Conservation (phyloP, 2,113 vertebrate genomes). For the zebrafish (Danio rerio) region GRCz12tu NC_133184.1:22641501-22642000, state of each 20-base stretch:
- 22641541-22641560: constrained; percentile 59
- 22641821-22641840: constrained; percentile 52
- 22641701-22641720: constrained; percentile 66
- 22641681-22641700: constrained; percentile 62
- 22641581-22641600: constrained; percentile 69
- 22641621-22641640: constrained; percentile 81
- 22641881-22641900: constrained; percentile 52
- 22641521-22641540: constrained; percentile 35
- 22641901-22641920: constrained; percentile 62
- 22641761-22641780: constrained; percentile 72
- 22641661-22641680: constrained; percentile 69
- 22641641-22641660: constrained; percentile 77
- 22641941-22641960: constrained; percentile 17
- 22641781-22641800: constrained; percentile 68
- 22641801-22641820: constrained; percentile 62
- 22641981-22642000: constrained; percentile 33
- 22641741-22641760: constrained; percentile 60
- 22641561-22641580: constrained; percentile 66
- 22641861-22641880: constrained; percentile 37
- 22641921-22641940: constrained; percentile 58
- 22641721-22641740: constrained; percentile 63
- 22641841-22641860: constrained; percentile 51
- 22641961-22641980: constrained; percentile 33
- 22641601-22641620: constrained; percentile 77
- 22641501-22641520: constrained; percentile 74